These are phyloP conservation scores for Thaleichthys pacificus DNA, from an alignment of 2,797 vertebrate species.

Conservation along the genomic window DNA sequence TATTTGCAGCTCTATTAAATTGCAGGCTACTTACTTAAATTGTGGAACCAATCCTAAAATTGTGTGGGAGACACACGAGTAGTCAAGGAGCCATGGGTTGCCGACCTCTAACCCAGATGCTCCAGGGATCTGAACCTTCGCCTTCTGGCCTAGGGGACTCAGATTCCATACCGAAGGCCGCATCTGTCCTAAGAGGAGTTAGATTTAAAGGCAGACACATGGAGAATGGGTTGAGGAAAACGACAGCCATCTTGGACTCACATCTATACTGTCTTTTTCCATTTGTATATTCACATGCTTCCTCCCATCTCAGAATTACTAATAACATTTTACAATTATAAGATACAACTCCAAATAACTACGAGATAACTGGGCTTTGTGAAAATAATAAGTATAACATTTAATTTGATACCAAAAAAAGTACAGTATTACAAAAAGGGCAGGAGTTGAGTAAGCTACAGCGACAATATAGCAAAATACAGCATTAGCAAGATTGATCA, in stretches of 20 bases:
- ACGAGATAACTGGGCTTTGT: no score
- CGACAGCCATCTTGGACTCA: not conserved
- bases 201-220: not conserved
- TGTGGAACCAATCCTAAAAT: no score
- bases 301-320: not conserved
- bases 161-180: no score
- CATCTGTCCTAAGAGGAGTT: no score
- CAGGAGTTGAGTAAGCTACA: not conserved
- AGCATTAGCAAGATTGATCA: conserved; percentile 22
- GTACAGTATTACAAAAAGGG: no score
- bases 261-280: not conserved
- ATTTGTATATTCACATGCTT: not conserved
- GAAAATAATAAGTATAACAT: not conserved
- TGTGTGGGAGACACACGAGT: no score
- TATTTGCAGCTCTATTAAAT: no score
- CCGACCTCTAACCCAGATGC: not conserved
- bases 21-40: no score
- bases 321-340: not conserved
- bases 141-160: conserved; percentile 21
- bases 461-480: not conserved
- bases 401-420: not conserved
- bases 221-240: not conserved
- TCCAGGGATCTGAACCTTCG: conserved; percentile 44
- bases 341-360: not conserved
- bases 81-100: no score